phyloP scores from a whole-genome alignment of 2,113 vertebrate species.

The Chaetura pelagica region DNA sequence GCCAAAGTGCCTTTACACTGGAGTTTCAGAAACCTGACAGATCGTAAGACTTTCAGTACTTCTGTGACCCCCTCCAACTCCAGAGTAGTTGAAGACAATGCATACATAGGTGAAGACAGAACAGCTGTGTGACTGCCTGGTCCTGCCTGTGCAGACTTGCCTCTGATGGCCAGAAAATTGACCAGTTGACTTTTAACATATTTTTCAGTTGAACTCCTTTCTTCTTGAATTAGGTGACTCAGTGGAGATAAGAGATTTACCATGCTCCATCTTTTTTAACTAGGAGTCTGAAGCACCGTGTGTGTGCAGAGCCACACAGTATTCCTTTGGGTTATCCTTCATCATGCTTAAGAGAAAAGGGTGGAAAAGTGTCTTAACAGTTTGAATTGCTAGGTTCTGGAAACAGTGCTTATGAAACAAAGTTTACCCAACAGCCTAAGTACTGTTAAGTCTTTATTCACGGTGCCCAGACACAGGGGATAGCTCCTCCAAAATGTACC shows the following conservation, averaged over 20 bases:
- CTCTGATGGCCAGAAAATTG: not conserved
- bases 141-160: not conserved
- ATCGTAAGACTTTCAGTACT: not conserved
- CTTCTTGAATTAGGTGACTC: not conserved
- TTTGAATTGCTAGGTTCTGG: not conserved
- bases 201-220: not conserved
- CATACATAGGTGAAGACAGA: not conserved
- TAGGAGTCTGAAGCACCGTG: not conserved
- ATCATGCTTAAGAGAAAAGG: not conserved
- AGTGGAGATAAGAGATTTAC: not conserved
- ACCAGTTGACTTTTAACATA: not conserved
- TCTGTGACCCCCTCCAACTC: not conserved
- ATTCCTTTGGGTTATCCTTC: not conserved
- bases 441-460: too few relatives aligned
- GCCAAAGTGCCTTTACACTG: not conserved
- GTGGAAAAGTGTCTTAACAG: not conserved
- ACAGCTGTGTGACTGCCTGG: not conserved
- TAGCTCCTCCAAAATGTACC: too few relatives aligned
- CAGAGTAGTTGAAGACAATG: not conserved
- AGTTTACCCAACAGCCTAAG: too few relatives aligned
- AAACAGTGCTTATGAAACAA: not conserved
- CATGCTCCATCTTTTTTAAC: not conserved
- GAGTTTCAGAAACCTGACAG: not conserved
- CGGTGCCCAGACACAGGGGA: too few relatives aligned
- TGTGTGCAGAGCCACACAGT: not conserved